Evolutionary conservation across 2,888 invertebrate genomes (phyloP).

Genomic region (Autographa gamma): DNA sequence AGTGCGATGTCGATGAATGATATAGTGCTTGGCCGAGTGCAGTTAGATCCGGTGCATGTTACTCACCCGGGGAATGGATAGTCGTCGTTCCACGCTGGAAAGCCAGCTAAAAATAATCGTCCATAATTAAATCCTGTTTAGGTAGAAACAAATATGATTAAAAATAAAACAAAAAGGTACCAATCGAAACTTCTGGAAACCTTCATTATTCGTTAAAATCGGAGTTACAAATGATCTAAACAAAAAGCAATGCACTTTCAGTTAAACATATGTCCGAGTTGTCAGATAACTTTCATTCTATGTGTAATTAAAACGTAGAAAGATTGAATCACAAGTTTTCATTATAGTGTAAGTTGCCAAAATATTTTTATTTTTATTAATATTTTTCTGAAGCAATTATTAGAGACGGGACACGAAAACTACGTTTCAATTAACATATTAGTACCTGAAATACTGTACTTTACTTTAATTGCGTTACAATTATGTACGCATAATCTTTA

Average conservation of each 20-base stretch:
- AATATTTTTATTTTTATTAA: too few relatives aligned
- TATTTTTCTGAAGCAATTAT: too few relatives aligned
- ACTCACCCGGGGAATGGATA: slow-evolving; percentile 35
- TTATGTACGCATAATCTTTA: too few relatives aligned
- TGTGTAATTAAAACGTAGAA: too few relatives aligned
- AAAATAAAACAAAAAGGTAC: not conserved
- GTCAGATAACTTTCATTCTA: not conserved
- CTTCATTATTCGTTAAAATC: not conserved
- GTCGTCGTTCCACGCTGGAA: slow-evolving; percentile 27
- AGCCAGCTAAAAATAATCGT: slow-evolving; percentile 41
- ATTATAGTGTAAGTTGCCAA: too few relatives aligned
- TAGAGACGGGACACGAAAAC: too few relatives aligned
- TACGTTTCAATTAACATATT: too few relatives aligned
- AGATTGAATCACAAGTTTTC: too few relatives aligned
- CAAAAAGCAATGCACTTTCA: not conserved
- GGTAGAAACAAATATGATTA: slow-evolving; percentile 21
- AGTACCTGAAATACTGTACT: too few relatives aligned
- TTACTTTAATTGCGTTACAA: too few relatives aligned
- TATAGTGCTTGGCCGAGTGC: slow-evolving; percentile 1
- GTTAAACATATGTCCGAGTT: not conserved
- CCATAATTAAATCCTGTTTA: slow-evolving; percentile 34
- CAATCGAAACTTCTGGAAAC: not conserved
- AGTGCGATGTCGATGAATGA: not conserved
- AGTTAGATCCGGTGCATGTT: not conserved
- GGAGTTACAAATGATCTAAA: not conserved